A percentile compares a stretch with the other conserved stretches of the same genome.
These are phyloP conservation scores for Hartigia nigra DNA, from an alignment of 2,888 invertebrate genomes.

Conservation along the genomic window DNA sequence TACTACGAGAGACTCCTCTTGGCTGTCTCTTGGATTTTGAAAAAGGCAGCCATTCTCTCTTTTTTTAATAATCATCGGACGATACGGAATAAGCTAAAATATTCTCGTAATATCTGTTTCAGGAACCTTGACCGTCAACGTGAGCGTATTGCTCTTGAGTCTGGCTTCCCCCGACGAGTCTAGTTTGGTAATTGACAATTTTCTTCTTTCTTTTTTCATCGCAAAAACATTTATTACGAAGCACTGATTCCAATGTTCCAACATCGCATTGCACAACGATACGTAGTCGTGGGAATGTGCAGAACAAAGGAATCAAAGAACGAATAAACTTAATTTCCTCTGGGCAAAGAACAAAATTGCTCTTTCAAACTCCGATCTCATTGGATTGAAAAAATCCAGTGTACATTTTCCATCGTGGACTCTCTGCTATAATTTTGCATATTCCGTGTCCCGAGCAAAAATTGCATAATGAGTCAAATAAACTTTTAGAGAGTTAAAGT, in stretches of 20 bases:
- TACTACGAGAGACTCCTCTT: background rate
- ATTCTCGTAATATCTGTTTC: slow-evolving; percentile 65
- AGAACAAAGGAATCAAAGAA: background rate
- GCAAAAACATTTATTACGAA: slow-evolving; percentile 17
- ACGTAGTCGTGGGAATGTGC: background rate
- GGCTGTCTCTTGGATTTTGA: background rate
- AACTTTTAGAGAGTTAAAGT: background rate
- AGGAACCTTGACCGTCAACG: slow-evolving; percentile 93
- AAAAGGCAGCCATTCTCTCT: background rate
- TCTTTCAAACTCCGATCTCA: background rate
- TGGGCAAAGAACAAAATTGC: background rate
- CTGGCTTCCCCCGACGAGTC: slow-evolving; percentile 96
- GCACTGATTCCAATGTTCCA: slow-evolving; percentile 4
- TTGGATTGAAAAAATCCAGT: background rate
- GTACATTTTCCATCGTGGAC: background rate
- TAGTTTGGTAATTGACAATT: slow-evolving; percentile 83
- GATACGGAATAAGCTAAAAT: background rate
- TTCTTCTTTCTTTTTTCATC: background rate
- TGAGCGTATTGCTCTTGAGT: slow-evolving; percentile 92
- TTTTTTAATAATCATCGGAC: background rate
- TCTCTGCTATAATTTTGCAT: background rate
- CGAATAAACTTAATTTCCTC: background rate
- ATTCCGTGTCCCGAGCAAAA: background rate
- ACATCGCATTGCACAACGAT: background rate
- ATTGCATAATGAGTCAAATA: background rate